These are phyloP conservation scores for Lepetodrilus schrolli DNA, from an alignment of 2,888 invertebrate genomes.

Conservation along the genomic window DNA sequence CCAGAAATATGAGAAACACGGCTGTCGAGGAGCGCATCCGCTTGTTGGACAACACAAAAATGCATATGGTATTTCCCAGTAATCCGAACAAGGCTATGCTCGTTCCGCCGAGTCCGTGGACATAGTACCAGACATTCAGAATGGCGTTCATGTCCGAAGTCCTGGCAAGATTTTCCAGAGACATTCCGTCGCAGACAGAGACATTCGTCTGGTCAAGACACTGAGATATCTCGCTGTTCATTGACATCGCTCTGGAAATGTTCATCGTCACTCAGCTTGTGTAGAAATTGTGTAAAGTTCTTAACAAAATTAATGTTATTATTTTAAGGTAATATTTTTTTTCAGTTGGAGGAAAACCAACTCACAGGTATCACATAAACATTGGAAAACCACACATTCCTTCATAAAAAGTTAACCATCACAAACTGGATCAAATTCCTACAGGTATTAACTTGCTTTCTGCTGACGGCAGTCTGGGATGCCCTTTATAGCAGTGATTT, in stretches of 20 bases:
- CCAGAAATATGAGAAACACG: slow-evolving; percentile 92
- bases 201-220: neutral
- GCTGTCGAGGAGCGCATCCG: slow-evolving; percentile 97
- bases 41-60: slow-evolving; percentile 75
- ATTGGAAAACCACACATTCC: too few relatives aligned
- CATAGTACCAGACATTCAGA: slow-evolving; percentile 78
- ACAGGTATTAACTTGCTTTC: too few relatives aligned
- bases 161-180: neutral
- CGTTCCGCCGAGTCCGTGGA: slow-evolving; percentile 90
- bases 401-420: too few relatives aligned
- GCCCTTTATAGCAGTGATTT: too few relatives aligned
- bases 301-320: too few relatives aligned
- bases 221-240: neutral
- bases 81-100: slow-evolving; percentile 85
- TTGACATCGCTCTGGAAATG: neutral
- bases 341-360: too few relatives aligned
- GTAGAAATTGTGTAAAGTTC: too few relatives aligned
- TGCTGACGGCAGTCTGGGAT: too few relatives aligned
- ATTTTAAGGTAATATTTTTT: too few relatives aligned
- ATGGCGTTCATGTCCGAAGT: neutral
- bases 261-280: too few relatives aligned
- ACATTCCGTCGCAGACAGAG: neutral
- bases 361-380: too few relatives aligned
- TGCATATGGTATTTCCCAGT: slow-evolving; percentile 53
- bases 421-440: too few relatives aligned